Base-by-base conservation (phyloP, 2,888 invertebrate species). In the Teleiodes luculella region DNA sequence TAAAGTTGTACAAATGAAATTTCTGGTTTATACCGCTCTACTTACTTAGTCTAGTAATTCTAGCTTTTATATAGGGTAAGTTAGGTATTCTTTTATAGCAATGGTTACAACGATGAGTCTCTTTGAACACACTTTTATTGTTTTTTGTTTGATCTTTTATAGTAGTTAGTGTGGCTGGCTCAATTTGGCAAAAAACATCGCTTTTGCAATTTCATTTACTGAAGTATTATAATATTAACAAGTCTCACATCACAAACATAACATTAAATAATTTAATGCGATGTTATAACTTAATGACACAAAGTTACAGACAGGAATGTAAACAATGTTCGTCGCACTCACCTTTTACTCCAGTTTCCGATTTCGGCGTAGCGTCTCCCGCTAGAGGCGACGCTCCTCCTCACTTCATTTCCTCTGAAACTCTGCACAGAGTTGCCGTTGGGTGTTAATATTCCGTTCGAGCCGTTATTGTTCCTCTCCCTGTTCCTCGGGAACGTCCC, bases 281-380 rank as follows among this genome's bases (percentile, higher is more conserved):
- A 41, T 2, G 18, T 16, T 41, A 18, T 16, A 18, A 41, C 18
- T 11, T 41, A 41, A 41, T 41, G 39, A 18, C 18, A 18, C 39
- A 41, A 41, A 35, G 43, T 43, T 28, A 28, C 28, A 28, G 8
- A 36, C 2, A 33, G 33, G 45, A 45, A 52, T 43, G 31, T 33
- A 52, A 47, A 61, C 63, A 64, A 64, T 58, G 55, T 60, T 6
- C 59, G 60, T 57, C 60, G 57, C 67, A 79, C 87, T 84, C 67
- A 89, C 89, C 89, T 89, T 81, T 89, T 89, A 76, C 80, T 90
- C 91, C 91, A 91, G 83, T 90, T 89, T 76, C 91, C 91, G 74
- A 91, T 91, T 80, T 91, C 91, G 51, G 91, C 91, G 78, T 91
- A 91, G 60, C 91, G 87, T 61, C 91, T 84, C 68, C 91, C 91